Evolutionary conservation across 2,113 vertebrate species (phyloP), one percentile per base, ranked within the genome.

Genomic region (Cepphus grylle): DNA sequence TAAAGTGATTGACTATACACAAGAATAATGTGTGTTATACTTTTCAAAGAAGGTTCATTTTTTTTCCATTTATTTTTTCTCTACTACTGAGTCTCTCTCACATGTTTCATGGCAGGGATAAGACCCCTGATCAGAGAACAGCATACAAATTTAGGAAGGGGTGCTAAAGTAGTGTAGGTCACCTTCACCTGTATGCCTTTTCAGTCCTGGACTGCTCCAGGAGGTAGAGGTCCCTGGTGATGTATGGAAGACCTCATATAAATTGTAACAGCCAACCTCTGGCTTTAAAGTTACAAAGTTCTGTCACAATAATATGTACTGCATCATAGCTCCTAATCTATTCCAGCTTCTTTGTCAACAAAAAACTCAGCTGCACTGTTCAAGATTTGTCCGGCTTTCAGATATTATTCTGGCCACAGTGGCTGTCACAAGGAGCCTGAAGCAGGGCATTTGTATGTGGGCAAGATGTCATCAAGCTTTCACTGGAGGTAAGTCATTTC

Each of bases 401-500:
- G 23, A 9, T 30, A 6, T 26, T 12, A 15, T 40, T 47, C 47
- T 30, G 38, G n/a, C 15, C 26, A 30, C 15, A 53, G 45, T 15
- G 42, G 5, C 5, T 59, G 32, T 53, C n/a, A 20, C 27, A 47
- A 66, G 25, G n/a, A 89, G 21, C 20, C 38, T 70, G 74, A 42
- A 86, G 27, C 26, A n/a, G 34, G 8, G 26, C 2, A 6, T 49
- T 52, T 52, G 30, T 58, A 20, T 0, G 0, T 26, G 63, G n/a
- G 6, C 14, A n/a, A 65, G 43, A 1, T 21, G 12, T 53, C 3
- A 2, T 11, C 47, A 36, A 4, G 0, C 13, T 67, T 53, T 52
- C 61, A 58, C 38, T 47, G 45, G 25, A 4, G 0, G 10, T 61
- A 82, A 47, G 61, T 40, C 56, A 63, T 62, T 49, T 29, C 40